These are phyloP conservation scores for Cryptus viduatorius DNA, from an alignment of 2,888 invertebrate species.

Conservation along the genomic window DNA sequence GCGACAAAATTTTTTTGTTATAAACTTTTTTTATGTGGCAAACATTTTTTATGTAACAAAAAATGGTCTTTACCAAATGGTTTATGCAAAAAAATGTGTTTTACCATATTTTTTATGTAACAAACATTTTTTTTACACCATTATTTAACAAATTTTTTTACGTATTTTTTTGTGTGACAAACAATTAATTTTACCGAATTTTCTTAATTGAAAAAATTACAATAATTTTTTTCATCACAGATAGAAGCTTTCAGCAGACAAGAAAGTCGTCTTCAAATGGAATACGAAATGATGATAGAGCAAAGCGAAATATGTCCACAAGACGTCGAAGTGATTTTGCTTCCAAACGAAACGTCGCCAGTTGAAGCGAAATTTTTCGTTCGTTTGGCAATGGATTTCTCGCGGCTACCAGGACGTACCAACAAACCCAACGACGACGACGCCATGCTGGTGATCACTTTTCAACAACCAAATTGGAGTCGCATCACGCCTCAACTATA, in stretches of 20 bases:
- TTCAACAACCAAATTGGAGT: constrained; percentile 86
- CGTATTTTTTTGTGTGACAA: no score
- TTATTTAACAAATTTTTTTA: no score
- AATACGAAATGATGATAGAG: constrained; percentile 88
- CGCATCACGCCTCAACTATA: constrained; percentile 84
- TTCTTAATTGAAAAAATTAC: neutral
- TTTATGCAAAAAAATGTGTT: neutral
- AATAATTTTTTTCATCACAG: constrained; percentile 76
- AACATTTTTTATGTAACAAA: neutral
- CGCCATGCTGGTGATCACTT: constrained; percentile 87
- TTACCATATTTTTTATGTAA: no score
- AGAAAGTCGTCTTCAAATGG: constrained; percentile 87
- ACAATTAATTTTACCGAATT: neutral
- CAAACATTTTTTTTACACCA: no score
- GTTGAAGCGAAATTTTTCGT: constrained; percentile 88
- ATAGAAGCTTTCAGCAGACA: constrained; percentile 86
- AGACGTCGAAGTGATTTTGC: constrained; percentile 89
- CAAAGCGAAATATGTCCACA: constrained; percentile 86
- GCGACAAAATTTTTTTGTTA: neutral
- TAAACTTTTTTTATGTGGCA: no score
- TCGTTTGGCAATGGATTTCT: constrained; percentile 88
- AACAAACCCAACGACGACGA: constrained; percentile 85
- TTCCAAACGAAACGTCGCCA: constrained; percentile 85
- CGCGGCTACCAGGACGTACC: constrained; percentile 87
- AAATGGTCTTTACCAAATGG: neutral